phyloP scores from a whole-genome alignment of 2,888 invertebrate genomes.

The Carterocephalus palaemon region DNA sequence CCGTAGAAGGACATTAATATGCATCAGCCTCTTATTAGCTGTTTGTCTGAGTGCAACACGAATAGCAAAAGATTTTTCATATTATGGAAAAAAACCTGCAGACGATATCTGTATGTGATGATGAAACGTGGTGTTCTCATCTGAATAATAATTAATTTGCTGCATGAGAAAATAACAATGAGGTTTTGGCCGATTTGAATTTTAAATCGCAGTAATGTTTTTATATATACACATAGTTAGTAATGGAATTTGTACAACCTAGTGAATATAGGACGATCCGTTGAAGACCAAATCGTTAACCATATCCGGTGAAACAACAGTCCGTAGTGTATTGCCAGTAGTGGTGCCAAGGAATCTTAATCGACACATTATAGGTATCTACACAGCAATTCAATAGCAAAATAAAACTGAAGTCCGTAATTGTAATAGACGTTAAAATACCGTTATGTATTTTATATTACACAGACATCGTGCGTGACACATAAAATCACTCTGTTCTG shows the following conservation, averaged over 20 bases:
- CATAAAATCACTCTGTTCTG: slow-evolving; percentile 15
- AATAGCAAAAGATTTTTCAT: slow-evolving; percentile 16
- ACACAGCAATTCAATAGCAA: slow-evolving; percentile 31
- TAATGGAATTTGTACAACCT: too few relatives aligned
- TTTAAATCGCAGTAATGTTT: too few relatives aligned
- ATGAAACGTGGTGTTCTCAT: too few relatives aligned
- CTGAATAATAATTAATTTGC: too few relatives aligned
- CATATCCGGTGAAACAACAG: not conserved
- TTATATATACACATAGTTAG: too few relatives aligned
- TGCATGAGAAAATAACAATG: too few relatives aligned
- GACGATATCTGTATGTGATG: too few relatives aligned
- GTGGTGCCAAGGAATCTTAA: slow-evolving; percentile 3
- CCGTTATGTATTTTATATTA: slow-evolving; percentile 52
- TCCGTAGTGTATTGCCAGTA: not conserved
- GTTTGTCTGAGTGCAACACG: slow-evolving; percentile 9
- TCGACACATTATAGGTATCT: slow-evolving; percentile 8
- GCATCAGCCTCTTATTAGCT: slow-evolving; percentile 12
- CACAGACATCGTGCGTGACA: slow-evolving; percentile 31
- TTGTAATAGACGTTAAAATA: slow-evolving; percentile 40
- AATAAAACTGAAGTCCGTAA: slow-evolving; percentile 37
- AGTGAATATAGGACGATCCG: too few relatives aligned
- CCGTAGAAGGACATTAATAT: slow-evolving; percentile 16
- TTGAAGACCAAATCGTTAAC: not conserved
- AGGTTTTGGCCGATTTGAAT: too few relatives aligned
- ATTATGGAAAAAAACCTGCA: too few relatives aligned